A percentile compares a stretch with the other conserved stretches of the same genome.
These are phyloP conservation scores for Mareca penelope DNA, from an alignment of 2,797 vertebrate genomes.

Conservation along the genomic window DNA sequence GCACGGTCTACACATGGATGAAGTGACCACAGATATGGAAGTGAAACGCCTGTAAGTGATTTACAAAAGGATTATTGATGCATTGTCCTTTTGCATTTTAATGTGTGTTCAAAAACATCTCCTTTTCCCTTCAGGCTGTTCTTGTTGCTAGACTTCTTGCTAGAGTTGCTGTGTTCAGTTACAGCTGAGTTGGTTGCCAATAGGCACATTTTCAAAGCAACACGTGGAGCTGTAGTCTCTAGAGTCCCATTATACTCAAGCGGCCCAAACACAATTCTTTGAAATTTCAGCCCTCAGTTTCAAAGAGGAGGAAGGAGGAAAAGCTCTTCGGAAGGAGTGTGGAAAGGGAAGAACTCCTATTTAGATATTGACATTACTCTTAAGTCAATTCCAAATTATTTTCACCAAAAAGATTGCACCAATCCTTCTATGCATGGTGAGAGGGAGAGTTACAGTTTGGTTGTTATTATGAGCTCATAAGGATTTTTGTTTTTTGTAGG, in stretches of 20 bases:
- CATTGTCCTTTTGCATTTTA: not conserved
- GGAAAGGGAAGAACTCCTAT: not conserved
- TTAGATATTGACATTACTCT: not conserved
- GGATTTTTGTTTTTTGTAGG: not conserved
- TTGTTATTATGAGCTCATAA: rapidly evolving
- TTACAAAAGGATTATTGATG: not conserved
- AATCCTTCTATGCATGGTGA: rapidly evolving
- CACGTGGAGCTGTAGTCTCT: not conserved
- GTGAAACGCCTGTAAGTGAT: not conserved
- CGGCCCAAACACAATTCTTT: constrained; percentile 1
- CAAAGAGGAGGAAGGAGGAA: not conserved
- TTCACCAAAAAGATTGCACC: not conserved
- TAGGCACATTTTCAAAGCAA: constrained; percentile 10
- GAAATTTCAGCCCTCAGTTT: constrained; percentile 2
- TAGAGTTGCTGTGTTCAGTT: not conserved
- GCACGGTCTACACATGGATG: not conserved
- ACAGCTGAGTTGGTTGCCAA: not conserved
- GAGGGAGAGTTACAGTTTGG: not conserved
- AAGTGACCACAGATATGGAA: not conserved
- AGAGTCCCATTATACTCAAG: not conserved
- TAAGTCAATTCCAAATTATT: not conserved
- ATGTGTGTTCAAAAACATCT: not conserved
- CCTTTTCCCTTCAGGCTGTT: not conserved
- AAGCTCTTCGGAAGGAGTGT: not conserved
- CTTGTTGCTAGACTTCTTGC: not conserved